These are phyloP conservation scores for Orchesella cincta DNA, from an alignment of 1,140 invertebrate genomes.

Conservation along the genomic window DNA sequence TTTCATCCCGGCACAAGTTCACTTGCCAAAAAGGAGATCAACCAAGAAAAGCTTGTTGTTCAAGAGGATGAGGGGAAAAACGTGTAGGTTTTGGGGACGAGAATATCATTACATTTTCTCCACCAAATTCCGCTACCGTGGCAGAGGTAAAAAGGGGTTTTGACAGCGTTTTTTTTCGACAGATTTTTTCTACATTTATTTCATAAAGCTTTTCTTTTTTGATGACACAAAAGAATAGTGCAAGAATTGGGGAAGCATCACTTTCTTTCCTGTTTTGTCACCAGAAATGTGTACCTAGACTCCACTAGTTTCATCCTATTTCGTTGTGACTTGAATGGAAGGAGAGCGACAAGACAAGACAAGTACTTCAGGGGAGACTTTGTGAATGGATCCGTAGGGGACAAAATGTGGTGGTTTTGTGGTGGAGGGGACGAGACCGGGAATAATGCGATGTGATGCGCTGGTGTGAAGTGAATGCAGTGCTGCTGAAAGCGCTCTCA, in stretches of 20 bases:
- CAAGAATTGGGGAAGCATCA: background rate
- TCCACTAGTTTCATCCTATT: background rate
- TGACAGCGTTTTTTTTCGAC: background rate
- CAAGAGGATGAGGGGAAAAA: background rate
- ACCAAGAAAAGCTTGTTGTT: constrained; percentile 16
- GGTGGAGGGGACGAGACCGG: background rate
- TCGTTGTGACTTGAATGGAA: no score
- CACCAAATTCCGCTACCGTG: background rate
- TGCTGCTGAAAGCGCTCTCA: background rate
- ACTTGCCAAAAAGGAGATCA: constrained; percentile 21
- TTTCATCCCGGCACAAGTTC: no score
- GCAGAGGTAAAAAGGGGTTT: background rate
- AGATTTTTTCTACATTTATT: background rate
- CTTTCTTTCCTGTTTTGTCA: background rate
- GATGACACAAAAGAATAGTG: no score
- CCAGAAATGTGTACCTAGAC: background rate
- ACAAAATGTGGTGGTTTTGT: background rate
- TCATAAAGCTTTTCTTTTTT: no score
- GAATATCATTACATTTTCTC: constrained; percentile 13
- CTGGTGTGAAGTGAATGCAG: background rate
- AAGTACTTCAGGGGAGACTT: constrained; percentile 8
- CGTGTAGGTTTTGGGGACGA: background rate
- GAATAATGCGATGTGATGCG: constrained; percentile 5
- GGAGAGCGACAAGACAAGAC: no score
- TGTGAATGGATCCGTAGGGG: constrained; percentile 13